Conservation (phyloP, 2,888 invertebrate genomes). For the Carcina quercana region DNA sequence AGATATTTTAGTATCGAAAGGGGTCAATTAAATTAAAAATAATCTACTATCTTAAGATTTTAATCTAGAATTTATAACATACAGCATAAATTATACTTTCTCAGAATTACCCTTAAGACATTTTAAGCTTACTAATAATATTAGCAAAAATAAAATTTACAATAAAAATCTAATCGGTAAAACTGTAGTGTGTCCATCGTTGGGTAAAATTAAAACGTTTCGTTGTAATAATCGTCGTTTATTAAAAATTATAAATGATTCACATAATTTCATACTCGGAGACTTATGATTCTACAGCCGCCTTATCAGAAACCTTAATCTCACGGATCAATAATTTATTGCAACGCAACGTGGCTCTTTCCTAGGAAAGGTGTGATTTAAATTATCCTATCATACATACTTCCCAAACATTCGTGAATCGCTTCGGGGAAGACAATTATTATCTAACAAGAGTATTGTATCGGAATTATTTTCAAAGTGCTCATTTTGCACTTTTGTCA, state of each 20-base stretch:
- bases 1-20: constrained; percentile 29
- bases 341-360: constrained; percentile 14
- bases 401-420: too few relatives aligned
- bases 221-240: constrained; percentile 38
- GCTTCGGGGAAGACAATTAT: too few relatives aligned
- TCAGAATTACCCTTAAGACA: constrained; percentile 27
- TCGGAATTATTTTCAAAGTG: too few relatives aligned
- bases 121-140: constrained; percentile 18
- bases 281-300: constrained; percentile 24
- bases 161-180: constrained; percentile 21
- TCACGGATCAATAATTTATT: constrained; percentile 1
- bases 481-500: too few relatives aligned
- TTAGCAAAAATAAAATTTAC: constrained; percentile 3
- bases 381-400: too few relatives aligned
- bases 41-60: constrained; percentile 32
- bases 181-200: constrained; percentile 14
- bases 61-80: constrained; percentile 46
- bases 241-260: constrained; percentile 42
- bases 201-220: constrained; percentile 42
- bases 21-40: constrained; percentile 26
- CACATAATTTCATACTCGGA: constrained; percentile 34
- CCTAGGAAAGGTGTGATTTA: too few relatives aligned
- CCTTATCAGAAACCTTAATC: too few relatives aligned
- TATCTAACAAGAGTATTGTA: too few relatives aligned
- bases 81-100: constrained; percentile 37